Evolutionary conservation across 2,797 vertebrate genomes (phyloP), one percentile per base, ranked within the genome.

Genomic region (Rhinogobio ventralis): DNA sequence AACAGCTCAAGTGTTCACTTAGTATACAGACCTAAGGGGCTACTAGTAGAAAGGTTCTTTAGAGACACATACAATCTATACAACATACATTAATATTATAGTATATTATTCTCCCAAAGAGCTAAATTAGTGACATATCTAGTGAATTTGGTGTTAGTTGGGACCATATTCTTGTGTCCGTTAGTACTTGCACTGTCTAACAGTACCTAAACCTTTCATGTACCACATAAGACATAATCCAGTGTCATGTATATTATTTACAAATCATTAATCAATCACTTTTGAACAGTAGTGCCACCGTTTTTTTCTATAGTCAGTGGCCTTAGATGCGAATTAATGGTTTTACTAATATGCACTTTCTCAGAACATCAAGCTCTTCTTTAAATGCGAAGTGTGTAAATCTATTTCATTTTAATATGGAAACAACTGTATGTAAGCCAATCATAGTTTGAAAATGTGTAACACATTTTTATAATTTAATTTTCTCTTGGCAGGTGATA

Each of bases 1-100:
- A 79, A 67, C 55, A 51, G 66, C 36, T 83, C 81, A 62, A 53
- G 85, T 36, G 14, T 30, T 82, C 60, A 57, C 42, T 57, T n/a
- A 13, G 20, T 66, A 57, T 81, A 19, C 51, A 72, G 60, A 80
- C 6, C 5, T 71, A 53, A 36, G 30, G 23, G 23, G 28, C 67
- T 62, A 42, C 79, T 67, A 71, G 49, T 68, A 51, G 75, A 68
- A 81, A 55, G 46, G 66, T 23, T 8, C 30, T 62, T 5, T 17
- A 64, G 60, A 83, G 14, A 49, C 8, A 13, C 33, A 36, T 64
- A n/a, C 55, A 64, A 23, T 72, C 11, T 72, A 60, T 60, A 81
- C 25, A 55, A 36, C 66, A 36, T 42, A 25, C 3, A 57, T 45
- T 60, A 17, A 62, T 42, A 76, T 25, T 53, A 36, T 49, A 74